Evolutionary conservation across 2,888 invertebrate genomes (phyloP), one percentile per base, ranked within the genome.

Genomic region (Phrixothrix hirtus): DNA sequence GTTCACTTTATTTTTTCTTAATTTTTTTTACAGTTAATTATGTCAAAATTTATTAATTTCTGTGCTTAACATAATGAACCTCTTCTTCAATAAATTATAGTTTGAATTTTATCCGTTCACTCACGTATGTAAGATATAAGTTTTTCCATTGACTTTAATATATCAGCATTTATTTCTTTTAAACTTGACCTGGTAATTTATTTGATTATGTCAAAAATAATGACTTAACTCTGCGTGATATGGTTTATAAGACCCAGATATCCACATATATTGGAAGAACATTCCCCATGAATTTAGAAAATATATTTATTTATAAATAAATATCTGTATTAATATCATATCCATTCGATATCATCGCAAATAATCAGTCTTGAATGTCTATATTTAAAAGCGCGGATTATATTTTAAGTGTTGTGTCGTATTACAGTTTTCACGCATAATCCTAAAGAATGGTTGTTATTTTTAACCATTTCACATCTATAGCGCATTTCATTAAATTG

Each of bases 141-240:
- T 43, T 16, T 21, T 25, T 32, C 43, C 32, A 36, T 37, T 17
- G 32, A 36, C 36, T 27, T 35, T 48, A 48, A 42, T 48, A 35
- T 41, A 30, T 30, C 35, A 41, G n/a, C 35, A 29, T 36, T 34
- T 14, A 36, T 44, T 44, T 36, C 29, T 26, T 21, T 27, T 26
- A 29, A 35, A 39, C 29, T 35, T 43, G 26, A 35, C 15, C 15
- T 7, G n/a, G 29, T 27, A 27, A 43, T 37, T 31, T 49, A 36
- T 49, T 30, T 21, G 26, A 37, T 36, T 37, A 43, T 49, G 49
- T 32, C 43, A 32, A 36, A 49, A 49, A 43, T 49, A 49, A 49
- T 35, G 49, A 37, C 26, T 26, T 37, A 30, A 29, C 36, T 36
- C 43, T 12, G 49, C 49, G 36, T 43, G 43, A 29, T 37, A 42